Conservation (phyloP, 2,113 vertebrate genomes). For the Sturnus vulgaris region DNA sequence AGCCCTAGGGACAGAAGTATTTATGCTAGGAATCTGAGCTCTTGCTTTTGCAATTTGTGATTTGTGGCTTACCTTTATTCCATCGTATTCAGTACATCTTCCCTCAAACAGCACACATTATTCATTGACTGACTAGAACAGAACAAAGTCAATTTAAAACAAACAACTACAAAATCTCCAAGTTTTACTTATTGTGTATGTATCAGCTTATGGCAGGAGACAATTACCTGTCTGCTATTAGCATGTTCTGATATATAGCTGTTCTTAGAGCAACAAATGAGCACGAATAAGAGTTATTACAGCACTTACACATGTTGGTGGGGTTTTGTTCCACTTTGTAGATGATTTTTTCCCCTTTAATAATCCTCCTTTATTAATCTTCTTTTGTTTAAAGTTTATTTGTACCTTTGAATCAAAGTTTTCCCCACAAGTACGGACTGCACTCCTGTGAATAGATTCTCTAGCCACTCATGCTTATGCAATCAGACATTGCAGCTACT, state of each 20-base stretch:
- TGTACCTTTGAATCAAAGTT: neutral
- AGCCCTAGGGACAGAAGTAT: neutral
- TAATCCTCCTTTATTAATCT: neutral
- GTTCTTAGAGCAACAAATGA: neutral
- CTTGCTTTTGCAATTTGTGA: neutral
- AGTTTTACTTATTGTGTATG: neutral
- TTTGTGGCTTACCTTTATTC: neutral
- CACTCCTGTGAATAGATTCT: neutral
- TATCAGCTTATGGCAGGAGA: neutral
- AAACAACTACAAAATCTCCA: neutral
- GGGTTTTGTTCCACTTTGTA: neutral
- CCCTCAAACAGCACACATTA: neutral
- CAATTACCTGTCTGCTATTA: neutral
- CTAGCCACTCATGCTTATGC: neutral
- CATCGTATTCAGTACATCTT: neutral
- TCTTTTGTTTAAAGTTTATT: neutral
- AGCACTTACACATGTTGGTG: accelerated
- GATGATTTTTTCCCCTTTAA: neutral
- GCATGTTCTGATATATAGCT: neutral
- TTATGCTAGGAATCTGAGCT: neutral
- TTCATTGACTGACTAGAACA: neutral
- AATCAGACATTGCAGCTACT: neutral
- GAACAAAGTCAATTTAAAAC: neutral
- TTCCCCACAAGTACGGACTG: neutral
- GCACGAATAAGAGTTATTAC: neutral